Base-by-base conservation (phyloP, 2,113 vertebrate genomes). In the Scartelaos histophorus region DNA sequence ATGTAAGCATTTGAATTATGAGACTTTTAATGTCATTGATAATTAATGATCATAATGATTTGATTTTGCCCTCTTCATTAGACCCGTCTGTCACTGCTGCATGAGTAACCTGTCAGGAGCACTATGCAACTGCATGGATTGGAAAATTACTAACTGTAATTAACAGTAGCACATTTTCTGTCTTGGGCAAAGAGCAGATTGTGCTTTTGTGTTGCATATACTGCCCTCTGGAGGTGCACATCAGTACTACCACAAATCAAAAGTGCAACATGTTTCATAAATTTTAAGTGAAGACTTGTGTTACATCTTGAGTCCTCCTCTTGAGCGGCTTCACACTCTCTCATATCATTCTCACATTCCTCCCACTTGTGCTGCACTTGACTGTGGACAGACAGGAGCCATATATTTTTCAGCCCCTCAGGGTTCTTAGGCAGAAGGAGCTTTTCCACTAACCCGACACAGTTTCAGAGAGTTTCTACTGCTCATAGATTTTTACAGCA, bases 311-410 rank as follows among this genome's bases (percentile, higher is more conserved):
- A 46, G 5, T 47, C 66, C 56, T 70, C 29, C 25, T 29, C 53
- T 34, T n/a, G 57, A 54, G 66, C 34, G 53, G 12, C 21, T 25
- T 29, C 65, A 12, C 11, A 13, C 38, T 43, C 38, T 13, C 51
- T 56, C 34, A 38, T 35, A n/a, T 35, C 35, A 16, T 65, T 45
- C 49, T 35, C 70, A 67, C 47, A 38, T 13, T 54, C 58, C 67
- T 43, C 38, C 35, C 22, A 19, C 35, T 70, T 46, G 12, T 34
- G 22, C 73, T 70, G 76, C 76, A 86, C 89, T 88, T 87, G 85
- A 87, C 66, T 80, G 80, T 81, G 81, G 90, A 88, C 90, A 83
- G 76, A n/a, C 85, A 87, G 90, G 91, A 91, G 88, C 90, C 87
- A 67, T 71, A 67, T 90, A 83, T 92, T 91, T 84, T 89, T 90